phyloP scores from a whole-genome alignment of 2,888 invertebrate species.

The Meta bourneti region DNA sequence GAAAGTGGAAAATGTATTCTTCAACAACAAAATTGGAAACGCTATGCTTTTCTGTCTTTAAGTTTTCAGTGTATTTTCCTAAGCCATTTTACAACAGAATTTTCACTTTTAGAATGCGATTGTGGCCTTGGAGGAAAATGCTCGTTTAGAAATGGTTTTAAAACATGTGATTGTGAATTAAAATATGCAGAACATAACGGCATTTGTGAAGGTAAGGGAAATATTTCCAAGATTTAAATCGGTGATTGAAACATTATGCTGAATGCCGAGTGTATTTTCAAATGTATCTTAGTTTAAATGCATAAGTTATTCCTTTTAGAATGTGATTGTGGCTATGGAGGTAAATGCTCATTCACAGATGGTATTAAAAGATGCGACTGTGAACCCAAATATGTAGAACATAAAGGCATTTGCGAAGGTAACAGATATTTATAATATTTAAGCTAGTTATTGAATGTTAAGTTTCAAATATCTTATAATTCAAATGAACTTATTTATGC shows the following conservation, averaged over 20 bases:
- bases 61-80: no score
- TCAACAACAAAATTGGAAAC: no score
- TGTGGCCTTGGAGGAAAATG: conserved; percentile 3
- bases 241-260: no score
- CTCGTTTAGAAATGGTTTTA: not conserved
- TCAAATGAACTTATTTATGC: not conserved
- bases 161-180: not conserved
- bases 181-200: not conserved
- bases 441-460: no score
- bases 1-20: no score
- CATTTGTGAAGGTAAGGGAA: no score
- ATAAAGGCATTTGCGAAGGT: conserved; percentile 9
- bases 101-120: conserved; percentile 7
- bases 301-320: not conserved
- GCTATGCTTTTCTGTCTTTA: no score
- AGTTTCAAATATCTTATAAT: not conserved
- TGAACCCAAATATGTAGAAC: not conserved
- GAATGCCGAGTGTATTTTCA: not conserved
- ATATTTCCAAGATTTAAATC: no score
- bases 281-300: not conserved
- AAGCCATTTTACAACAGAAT: no score
- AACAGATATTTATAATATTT: not conserved
- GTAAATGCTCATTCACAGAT: not conserved
- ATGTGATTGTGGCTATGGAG: conserved; percentile 10
- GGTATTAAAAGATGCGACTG: conserved; percentile 14